These are phyloP conservation scores for Danaus melanippus DNA, from an alignment of 1,140 invertebrate species.

Conservation along the genomic window DNA sequence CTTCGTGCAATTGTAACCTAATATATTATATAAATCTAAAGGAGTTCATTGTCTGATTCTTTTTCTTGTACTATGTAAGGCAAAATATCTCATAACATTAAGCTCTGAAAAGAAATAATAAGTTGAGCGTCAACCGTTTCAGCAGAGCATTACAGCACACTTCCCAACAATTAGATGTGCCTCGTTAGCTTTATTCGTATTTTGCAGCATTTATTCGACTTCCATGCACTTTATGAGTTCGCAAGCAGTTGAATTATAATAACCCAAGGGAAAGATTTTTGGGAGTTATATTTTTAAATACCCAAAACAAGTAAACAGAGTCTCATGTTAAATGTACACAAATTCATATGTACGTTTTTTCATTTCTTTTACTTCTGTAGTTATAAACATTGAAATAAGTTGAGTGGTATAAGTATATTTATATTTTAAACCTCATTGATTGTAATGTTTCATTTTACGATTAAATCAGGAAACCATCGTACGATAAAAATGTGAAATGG, in stretches of 20 bases:
- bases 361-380: too few species aligned
- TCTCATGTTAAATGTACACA: too few species aligned
- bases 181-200: constrained; percentile 55
- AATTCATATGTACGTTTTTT: too few species aligned
- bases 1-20: too few species aligned
- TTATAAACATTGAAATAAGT: too few species aligned
- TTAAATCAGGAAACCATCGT: too few species aligned
- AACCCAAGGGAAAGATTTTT: constrained; percentile 2
- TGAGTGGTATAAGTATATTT: too few species aligned
- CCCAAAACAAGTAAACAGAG: too few species aligned
- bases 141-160: constrained; percentile 42
- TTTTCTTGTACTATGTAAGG: constrained; percentile 27
- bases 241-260: constrained; percentile 30
- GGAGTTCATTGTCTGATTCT: constrained; percentile 10
- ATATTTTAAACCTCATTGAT: too few species aligned
- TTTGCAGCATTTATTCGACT: constrained; percentile 30
- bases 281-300: constrained; percentile 4
- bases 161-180: constrained; percentile 65
- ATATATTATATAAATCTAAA: too few species aligned
- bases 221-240: constrained; percentile 38
- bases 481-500: too few species aligned
- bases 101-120: constrained; percentile 57
- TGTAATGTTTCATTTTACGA: too few species aligned
- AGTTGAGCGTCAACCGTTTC: constrained; percentile 33
- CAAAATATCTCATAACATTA: constrained; percentile 66